Evolutionary conservation across 2,113 vertebrate species (phyloP), one percentile per base, ranked within the genome.

Genomic region (Willisornis vidua): DNA sequence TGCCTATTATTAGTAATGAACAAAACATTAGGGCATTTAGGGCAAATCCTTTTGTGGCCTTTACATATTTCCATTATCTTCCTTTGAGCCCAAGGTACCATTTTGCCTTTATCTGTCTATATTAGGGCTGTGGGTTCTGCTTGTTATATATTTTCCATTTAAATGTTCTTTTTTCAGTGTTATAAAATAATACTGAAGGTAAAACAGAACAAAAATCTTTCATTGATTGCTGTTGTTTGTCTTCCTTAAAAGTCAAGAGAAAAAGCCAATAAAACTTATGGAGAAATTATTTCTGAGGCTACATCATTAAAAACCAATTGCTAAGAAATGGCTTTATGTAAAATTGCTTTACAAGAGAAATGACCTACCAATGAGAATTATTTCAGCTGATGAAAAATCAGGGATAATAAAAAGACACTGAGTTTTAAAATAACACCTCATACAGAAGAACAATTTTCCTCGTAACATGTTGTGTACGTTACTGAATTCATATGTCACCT

Each of bases 271-370:
- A 86, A 94, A 90, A 84, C 33, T 73, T 71, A 77, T 4, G 17
- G 26, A 51, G 35, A 95, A 89, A 87, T 86, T 83, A 85, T 83
- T 96, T 95, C 87, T 90, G 55, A 66, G 88, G 25, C 41, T 71
- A 89, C 62, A 92, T 96, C 82, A 62, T 96, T 97, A 97, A 83
- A 67, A 67, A 29, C 41, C 80, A 90, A 81, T 75, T 87, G 71
- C n/a, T 85, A 86, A 74, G 43, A 95, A 72, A 84, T 86, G 12
- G 24, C 58, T 93, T 91, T 95, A 78, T 77, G 79, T 72, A 94
- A 96, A 95, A 90, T 15, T 62, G 5, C 41, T 74, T 95, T 87
- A 85, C 73, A 93, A 91, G 66, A 96, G 39, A 95, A 95, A 85
- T 20, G 31, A 72, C 90, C 90, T 90, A 96, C 91, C 91, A 87